These are phyloP conservation scores for Ariopsis seemanni DNA, from an alignment of 2,113 vertebrate species.

Conservation along the genomic window DNA sequence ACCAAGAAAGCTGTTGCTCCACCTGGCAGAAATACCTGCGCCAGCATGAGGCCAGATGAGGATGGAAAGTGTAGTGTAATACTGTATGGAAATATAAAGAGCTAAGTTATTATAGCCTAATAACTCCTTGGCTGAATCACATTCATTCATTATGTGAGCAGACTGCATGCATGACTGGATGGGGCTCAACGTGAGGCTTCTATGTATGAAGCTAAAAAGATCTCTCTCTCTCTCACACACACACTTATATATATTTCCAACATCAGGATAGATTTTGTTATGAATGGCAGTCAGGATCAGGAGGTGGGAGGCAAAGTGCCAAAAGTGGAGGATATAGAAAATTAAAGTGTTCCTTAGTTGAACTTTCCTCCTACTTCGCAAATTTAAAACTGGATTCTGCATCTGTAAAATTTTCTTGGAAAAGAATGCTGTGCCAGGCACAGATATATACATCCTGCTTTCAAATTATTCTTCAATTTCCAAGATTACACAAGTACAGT, in stretches of 20 bases:
- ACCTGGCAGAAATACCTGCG: slow-evolving; percentile 32
- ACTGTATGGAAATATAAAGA: slow-evolving; percentile 42
- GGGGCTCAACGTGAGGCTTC: slow-evolving; percentile 10
- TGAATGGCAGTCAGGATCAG: slow-evolving; percentile 22
- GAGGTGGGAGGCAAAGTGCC: slow-evolving; percentile 36
- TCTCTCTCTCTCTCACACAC: not conserved
- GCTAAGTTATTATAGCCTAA: slow-evolving; percentile 28
- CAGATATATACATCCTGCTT: slow-evolving; percentile 4
- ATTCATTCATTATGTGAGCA: slow-evolving; percentile 50
- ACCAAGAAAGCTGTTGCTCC: slow-evolving; percentile 10
- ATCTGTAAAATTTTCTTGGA: not conserved
- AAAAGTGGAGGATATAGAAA: slow-evolving; percentile 35
- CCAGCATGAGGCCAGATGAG: slow-evolving; percentile 18
- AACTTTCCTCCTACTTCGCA: not conserved
- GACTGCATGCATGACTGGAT: slow-evolving; percentile 39
- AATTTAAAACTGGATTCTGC: not conserved
- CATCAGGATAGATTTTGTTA: slow-evolving; percentile 35
- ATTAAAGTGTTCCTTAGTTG: slow-evolving; percentile 33
- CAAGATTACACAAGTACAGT: slow-evolving; percentile 6
- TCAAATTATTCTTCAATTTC: slow-evolving; percentile 33
- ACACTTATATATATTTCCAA: not conserved
- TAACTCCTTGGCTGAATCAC: slow-evolving; percentile 20
- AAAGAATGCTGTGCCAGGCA: not conserved
- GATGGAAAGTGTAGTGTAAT: slow-evolving; percentile 39
- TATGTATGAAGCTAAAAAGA: slow-evolving; percentile 12